These are phyloP conservation scores for Macrotrachela quadricornifera DNA, from an alignment of 1,140 invertebrate genomes.

Conservation along the genomic window DNA sequence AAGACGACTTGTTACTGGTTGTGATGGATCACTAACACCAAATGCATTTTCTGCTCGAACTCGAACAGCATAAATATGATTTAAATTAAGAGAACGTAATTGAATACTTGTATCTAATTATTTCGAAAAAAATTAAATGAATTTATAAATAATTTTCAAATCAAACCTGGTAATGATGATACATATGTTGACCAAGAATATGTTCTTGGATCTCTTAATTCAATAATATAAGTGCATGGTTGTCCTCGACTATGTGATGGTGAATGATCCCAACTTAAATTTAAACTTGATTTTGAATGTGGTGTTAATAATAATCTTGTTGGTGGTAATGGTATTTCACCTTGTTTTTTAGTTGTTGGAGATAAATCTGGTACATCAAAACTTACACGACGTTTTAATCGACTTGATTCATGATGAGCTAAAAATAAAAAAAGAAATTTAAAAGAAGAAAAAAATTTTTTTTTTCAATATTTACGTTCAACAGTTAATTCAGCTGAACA, in stretches of 20 bases:
- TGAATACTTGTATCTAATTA: neutral
- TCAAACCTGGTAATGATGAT: neutral
- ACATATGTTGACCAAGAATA: constrained; percentile 1
- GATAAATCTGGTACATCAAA: too few species aligned
- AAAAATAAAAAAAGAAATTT: neutral
- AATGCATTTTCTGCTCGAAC: constrained; percentile 1
- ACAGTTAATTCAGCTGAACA: constrained; percentile 4
- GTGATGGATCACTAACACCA: constrained; percentile 2
- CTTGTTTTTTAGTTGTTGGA: neutral
- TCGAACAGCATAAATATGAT: constrained; percentile 1
- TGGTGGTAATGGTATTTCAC: neutral
- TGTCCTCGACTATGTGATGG: neutral
- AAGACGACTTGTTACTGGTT: neutral
- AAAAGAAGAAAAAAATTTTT: neutral
- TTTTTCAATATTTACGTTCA: too few species aligned
- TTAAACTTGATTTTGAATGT: neutral
- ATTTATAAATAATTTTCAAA: too few species aligned
- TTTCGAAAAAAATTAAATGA: too few species aligned
- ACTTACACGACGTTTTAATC: too few species aligned
- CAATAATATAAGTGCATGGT: constrained; percentile 1
- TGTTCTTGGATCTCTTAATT: neutral
- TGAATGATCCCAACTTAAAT: neutral
- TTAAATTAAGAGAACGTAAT: neutral
- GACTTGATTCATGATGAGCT: neutral
- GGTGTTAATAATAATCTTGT: neutral